Base-by-base conservation (phyloP, 2,113 vertebrate genomes). In the Brachypodius melanocephalos region DNA sequence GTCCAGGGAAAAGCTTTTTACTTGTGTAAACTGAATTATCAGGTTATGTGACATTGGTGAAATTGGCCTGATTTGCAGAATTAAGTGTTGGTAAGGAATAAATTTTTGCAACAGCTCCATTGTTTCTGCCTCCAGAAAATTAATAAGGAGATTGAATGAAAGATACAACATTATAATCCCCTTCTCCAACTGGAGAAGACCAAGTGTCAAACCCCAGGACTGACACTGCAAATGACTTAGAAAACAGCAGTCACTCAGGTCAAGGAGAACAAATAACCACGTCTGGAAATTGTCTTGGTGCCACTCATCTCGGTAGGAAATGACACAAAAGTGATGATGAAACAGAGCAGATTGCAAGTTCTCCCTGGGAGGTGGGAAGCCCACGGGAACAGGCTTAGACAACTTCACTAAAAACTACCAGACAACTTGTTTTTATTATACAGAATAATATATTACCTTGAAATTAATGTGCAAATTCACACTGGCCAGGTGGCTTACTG, bases 291-390 rank as follows among this genome's bases (percentile, higher is more conserved):
- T 92, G 91, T 97, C 93, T 94, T 15, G 1, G 75, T 96, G 92
- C 83, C 96, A 97, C 90, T 96, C 95, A 96, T 96, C 96, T 96
- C 75, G 0, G 85, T 95, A 94, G 94, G 95, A 97, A 97, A 96
- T 84, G 94, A 85, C 92, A 92, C 75, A 88, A 96, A 96, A 97
- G 95, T 51, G 95, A 93, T 86, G 93, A 96, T 86, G 94, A 97
- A 94, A 96, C 88, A 94, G 85, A 94, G 72, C 95, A 97, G 96
- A 97, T 86, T 96, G 80, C 88, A 84, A 84, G 68, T 74, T 96
- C 95, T 88, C 93, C 72, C 26, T 95, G 93, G 94, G 96, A 96
- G 94, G 93, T 72, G 68, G 57, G 61, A 40, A 92, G 22, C 92
- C 67, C 72, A 72, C 72, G 96, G 94, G 95, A 96, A 94, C 24